Base-by-base conservation (phyloP, 2,888 invertebrate species). In the Galeopsomyia nigrocyanea region DNA sequence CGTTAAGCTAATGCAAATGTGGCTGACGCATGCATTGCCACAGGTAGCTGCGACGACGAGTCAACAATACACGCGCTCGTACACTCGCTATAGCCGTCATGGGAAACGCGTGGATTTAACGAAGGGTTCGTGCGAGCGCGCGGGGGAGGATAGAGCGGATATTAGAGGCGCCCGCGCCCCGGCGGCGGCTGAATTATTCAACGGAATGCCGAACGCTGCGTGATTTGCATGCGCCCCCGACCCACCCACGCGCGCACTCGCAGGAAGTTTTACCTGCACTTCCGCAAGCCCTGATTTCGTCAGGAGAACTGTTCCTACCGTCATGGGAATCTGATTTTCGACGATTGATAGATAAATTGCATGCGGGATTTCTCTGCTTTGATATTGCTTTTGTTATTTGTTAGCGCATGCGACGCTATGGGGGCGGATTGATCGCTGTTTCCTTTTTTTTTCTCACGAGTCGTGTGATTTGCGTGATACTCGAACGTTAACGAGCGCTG, bases 141-240 rank as follows among this genome's bases (percentile, higher is more conserved):
- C 53, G 73, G 69, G 73, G 69, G 70, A 68, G 67, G 75, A 71
- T 61, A 63, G 70, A 68, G 75, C 78, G 79, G 79, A 79, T 79
- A 79, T 79, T 78, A 79, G 78, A 77, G 75, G 64, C 62, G 75
- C 74, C 10, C 39, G 39, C 39, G 79, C 39, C 13, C 73, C 75
- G 75, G 74, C 74, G 79, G 78, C 75, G 75, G 74, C 74, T 79
- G 78, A 79, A 79, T 80, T 78, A 80, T 80, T 79, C 79, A 78
- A 78, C 75, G 77, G 76, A 79, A 78, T 75, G 71, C 75, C 74
- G 71, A 68, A 62, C 22, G 57, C 26, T 26, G 26, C 17, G 53
- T 57, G 68, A 74, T 74, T 74, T 71, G 67, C 71, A 74, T 74
- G 60, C 46, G 22, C 39, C 57, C 21, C 14, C 5, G 39, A n/a